Evolutionary conservation across 1,140 invertebrate species (phyloP), one percentile per base, ranked within the genome.

Genomic region (Drosophila oshimai): DNA sequence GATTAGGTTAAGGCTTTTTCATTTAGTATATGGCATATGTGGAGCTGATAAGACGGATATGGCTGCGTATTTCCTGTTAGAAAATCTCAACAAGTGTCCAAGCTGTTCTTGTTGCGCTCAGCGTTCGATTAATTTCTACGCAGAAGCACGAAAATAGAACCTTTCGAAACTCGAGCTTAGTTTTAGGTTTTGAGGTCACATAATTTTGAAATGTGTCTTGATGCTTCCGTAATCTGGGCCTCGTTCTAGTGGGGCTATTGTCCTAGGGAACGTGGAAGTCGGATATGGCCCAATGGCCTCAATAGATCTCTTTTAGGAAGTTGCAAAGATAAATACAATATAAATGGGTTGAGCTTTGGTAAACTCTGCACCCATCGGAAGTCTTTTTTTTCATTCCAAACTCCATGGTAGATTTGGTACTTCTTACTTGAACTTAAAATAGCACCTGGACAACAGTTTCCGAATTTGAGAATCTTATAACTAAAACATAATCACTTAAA

Each of bases 1-100:
- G 83, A 90, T 90, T 90, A 90, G 80, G 67, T 84, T 88, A 87
- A 90, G 83, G 88, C 88, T 89, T 89, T 87, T 84, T 75, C 68
- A 70, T 70, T 70, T 69, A 74, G 36, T 71, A 45, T 55, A 64
- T 55, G 36, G 18, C 37, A 39, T 64, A 64, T 49, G 41, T 58
- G 28, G 13, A 22, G 33, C 77, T 83, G 80, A 90, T 89, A 90
- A 90, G 60, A 68, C 53, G 62, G 61, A 74, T 76, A 74, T 86
- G 81, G 74, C 78, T 90, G 88, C 76, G 73, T 87, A 87, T 90
- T 90, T 90, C 89, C 80, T 86, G 80, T 87, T 86, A 34, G 51
- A 67, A 55, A 26, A 58, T 67, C 39, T 54, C 22, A 68, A 51
- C 45, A 55, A 45, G 20, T 76, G 15, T 54, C 47, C 70, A 26